Percentiles rank a stretch among this genome's conserved stretches.
Conservation (phyloP, 1,140 invertebrate genomes). For the Neodiprion lecontei region DNA sequence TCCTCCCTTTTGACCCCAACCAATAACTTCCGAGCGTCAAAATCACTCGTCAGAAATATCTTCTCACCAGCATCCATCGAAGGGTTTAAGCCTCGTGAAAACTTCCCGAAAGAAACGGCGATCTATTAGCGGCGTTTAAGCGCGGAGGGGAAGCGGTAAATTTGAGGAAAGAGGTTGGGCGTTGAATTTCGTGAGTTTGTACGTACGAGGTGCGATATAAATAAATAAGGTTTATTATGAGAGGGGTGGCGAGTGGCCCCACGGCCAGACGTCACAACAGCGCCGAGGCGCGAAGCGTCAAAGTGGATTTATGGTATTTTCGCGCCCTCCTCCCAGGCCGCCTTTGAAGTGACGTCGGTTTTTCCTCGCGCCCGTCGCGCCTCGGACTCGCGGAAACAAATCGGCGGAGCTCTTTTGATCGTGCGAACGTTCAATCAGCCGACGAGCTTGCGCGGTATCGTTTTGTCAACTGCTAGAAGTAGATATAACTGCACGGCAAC, state of each 20-base stretch:
- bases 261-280: conserved; percentile 41
- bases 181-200: background rate
- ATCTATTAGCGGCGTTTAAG: background rate
- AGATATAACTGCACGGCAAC: no score
- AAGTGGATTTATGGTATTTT: conserved; percentile 58
- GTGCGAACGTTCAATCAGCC: conserved; percentile 23
- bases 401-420: conserved; percentile 49
- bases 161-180: conserved; percentile 1
- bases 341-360: conserved; percentile 22
- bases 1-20: no score
- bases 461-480: no score
- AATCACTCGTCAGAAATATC: no score
- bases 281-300: conserved; percentile 50
- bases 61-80: no score
- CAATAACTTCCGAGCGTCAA: no score
- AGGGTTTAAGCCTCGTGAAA: no score
- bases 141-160: background rate
- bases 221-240: conserved; percentile 50
- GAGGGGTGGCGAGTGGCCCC: conserved; percentile 28
- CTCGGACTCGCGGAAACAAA: conserved; percentile 46
- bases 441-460: background rate
- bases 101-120: background rate
- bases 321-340: conserved; percentile 32
- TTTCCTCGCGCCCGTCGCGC: conserved; percentile 30
- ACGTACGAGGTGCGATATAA: conserved; percentile 33